A percentile compares a stretch with the other conserved stretches of the same genome.
Conservation (phyloP, 2,888 invertebrate genomes). For the Oconnorella tubifera region DNA sequence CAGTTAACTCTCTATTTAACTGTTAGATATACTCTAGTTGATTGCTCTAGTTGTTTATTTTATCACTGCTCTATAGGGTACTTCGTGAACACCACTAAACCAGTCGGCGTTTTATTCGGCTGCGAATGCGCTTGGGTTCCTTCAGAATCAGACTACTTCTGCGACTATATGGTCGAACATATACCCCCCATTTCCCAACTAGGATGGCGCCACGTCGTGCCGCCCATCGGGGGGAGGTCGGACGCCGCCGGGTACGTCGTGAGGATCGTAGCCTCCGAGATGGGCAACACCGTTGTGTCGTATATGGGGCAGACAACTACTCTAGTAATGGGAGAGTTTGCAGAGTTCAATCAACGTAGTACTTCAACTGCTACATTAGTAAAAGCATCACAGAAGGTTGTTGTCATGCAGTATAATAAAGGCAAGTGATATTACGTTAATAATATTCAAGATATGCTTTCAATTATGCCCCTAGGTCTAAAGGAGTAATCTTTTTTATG, state of each 20-base stretch:
- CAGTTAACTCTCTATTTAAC: too few species aligned
- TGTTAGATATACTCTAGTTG: too few species aligned
- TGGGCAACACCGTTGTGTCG: neutral
- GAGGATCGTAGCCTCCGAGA: constrained; percentile 14
- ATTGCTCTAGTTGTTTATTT: neutral
- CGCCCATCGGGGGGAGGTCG: constrained; percentile 18
- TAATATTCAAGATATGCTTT: neutral
- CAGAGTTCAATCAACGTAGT: constrained; percentile 37
- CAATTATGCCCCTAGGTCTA: too few species aligned
- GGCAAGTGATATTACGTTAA: constrained; percentile 1
- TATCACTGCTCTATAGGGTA: constrained; percentile 15
- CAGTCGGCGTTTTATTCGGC: constrained; percentile 19
- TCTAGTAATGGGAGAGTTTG: constrained; percentile 4
- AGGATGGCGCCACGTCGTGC: constrained; percentile 16
- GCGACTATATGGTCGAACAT: constrained; percentile 21
- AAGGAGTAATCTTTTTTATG: too few species aligned
- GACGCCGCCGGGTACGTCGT: constrained; percentile 18
- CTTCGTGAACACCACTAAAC: constrained; percentile 19
- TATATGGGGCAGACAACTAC: neutral
- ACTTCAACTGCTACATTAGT: constrained; percentile 20
- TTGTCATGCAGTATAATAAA: constrained; percentile 18
- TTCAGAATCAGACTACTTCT: neutral
- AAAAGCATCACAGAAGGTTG: constrained; percentile 13
- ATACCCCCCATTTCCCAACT: constrained; percentile 17
- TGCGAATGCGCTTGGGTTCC: constrained; percentile 22